phyloP scores from a whole-genome alignment of 1,140 invertebrate species.

The Lordiphosa clarofinis region DNA sequence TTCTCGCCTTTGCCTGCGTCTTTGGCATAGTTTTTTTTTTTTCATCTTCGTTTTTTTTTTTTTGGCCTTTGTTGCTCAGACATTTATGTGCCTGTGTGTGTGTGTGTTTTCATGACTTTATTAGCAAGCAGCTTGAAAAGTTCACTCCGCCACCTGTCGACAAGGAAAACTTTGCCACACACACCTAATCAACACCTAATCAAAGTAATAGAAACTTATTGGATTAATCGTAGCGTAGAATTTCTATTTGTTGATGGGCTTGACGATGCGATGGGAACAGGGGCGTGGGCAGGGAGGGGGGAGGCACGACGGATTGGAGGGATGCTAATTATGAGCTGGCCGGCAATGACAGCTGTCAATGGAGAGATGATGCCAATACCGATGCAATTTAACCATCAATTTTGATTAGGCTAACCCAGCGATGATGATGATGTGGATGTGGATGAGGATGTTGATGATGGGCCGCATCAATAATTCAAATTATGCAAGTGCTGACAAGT shows the following conservation, averaged over 20 bases:
- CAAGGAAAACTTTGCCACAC: slow-evolving; percentile 30
- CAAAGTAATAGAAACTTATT: slow-evolving; percentile 76
- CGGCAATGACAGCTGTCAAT: slow-evolving; percentile 63
- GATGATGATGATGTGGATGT: background rate
- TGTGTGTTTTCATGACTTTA: slow-evolving; percentile 57
- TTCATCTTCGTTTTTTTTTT: slow-evolving; percentile 1
- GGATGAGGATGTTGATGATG: background rate
- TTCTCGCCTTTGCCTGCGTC: slow-evolving; percentile 65
- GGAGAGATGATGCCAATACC: slow-evolving; percentile 18
- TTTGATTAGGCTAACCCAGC: slow-evolving; percentile 51
- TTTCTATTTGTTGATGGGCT: slow-evolving; percentile 56
- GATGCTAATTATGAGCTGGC: slow-evolving; percentile 41
- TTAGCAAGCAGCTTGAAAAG: slow-evolving; percentile 61
- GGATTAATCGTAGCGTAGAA: slow-evolving; percentile 65
- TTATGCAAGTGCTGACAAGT: slow-evolving; percentile 38
- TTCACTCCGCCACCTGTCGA: slow-evolving; percentile 45
- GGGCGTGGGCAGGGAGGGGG: no score
- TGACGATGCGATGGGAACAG: background rate
- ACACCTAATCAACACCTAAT: slow-evolving; percentile 73
- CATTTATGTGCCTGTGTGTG: slow-evolving; percentile 35
- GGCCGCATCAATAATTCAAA: slow-evolving; percentile 50
- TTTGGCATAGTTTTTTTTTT: slow-evolving; percentile 57
- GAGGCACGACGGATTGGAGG: no score
- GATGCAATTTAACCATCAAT: slow-evolving; percentile 59
- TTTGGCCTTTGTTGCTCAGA: slow-evolving; percentile 49